phyloP scores from a whole-genome alignment of 1,140 invertebrate genomes.

The Orchestia grillus region DNA sequence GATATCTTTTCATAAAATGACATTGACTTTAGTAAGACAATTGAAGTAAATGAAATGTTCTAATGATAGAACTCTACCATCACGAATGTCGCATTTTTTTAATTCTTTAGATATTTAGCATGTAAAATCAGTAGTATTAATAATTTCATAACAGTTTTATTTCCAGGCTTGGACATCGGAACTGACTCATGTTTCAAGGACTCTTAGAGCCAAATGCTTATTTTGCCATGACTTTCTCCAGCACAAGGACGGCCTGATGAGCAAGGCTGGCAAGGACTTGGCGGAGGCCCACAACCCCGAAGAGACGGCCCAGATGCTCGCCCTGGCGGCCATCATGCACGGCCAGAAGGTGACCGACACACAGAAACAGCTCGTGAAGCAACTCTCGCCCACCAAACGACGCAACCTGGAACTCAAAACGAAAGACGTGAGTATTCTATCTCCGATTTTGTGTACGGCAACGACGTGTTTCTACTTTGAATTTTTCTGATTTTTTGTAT shows the following conservation, averaged over 20 bases:
- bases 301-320: slow-evolving; percentile 32
- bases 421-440: slow-evolving; percentile 37
- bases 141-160: too few relatives aligned
- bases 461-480: neutral
- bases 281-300: neutral
- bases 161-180: too few relatives aligned
- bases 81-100: too few relatives aligned
- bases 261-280: neutral
- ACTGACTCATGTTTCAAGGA: too few relatives aligned
- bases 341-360: slow-evolving; percentile 46
- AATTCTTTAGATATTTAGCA: too few relatives aligned
- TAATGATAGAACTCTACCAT: too few relatives aligned
- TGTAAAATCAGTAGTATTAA: too few relatives aligned
- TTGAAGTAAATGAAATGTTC: too few relatives aligned
- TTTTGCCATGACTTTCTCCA: neutral
- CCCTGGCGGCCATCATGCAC: slow-evolving; percentile 54
- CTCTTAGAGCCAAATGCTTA: neutral
- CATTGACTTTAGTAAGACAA: too few relatives aligned
- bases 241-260: slow-evolving; percentile 8
- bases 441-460: neutral
- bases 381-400: slow-evolving; percentile 38
- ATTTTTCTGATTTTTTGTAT: neutral
- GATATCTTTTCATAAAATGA: too few relatives aligned
- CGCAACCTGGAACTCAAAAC: slow-evolving; percentile 25
- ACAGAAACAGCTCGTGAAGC: slow-evolving; percentile 13